Percentiles rank a stretch among this genome's conserved stretches.
These are phyloP conservation scores for Papilio dardanus DNA, from an alignment of 1,140 invertebrate genomes.

Conservation along the genomic window DNA sequence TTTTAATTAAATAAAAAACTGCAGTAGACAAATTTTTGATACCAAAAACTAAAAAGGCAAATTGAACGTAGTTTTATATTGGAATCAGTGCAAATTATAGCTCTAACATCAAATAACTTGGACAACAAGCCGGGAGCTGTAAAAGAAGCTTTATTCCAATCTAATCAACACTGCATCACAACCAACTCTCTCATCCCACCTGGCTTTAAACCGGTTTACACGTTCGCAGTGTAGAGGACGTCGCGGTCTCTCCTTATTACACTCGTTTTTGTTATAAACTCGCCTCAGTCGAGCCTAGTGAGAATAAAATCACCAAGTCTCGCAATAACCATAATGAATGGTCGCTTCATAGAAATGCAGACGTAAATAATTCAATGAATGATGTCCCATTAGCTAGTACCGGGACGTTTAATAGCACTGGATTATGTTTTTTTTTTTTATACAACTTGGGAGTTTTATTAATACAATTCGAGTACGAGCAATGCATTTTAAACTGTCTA, in stretches of 20 bases:
- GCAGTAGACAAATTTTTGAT: too few species aligned
- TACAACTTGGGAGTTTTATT: background rate
- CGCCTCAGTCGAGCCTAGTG: background rate
- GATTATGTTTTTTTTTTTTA: background rate
- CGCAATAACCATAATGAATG: conserved; percentile 17
- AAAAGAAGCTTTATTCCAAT: background rate
- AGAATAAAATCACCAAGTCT: background rate
- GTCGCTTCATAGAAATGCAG: conserved; percentile 11
- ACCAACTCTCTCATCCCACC: background rate
- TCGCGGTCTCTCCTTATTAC: conserved; percentile 13
- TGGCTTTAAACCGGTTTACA: background rate
- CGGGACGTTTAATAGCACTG: background rate
- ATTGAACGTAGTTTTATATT: too few species aligned
- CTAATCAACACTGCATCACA: background rate
- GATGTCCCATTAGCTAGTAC: background rate
- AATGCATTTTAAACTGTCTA: background rate
- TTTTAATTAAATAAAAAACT: too few species aligned
- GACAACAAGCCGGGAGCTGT: background rate
- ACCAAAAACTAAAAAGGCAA: too few species aligned
- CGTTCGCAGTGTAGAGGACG: background rate
- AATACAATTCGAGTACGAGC: background rate
- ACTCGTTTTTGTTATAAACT: conserved; percentile 7
- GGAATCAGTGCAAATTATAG: too few species aligned
- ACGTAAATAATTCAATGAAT: conserved; percentile 20
- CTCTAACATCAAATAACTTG: background rate